A percentile compares a stretch with the other conserved stretches of the same genome.
These are phyloP conservation scores for Cryptotermes secundus DNA, from an alignment of 1,140 invertebrate genomes.

Conservation along the genomic window DNA sequence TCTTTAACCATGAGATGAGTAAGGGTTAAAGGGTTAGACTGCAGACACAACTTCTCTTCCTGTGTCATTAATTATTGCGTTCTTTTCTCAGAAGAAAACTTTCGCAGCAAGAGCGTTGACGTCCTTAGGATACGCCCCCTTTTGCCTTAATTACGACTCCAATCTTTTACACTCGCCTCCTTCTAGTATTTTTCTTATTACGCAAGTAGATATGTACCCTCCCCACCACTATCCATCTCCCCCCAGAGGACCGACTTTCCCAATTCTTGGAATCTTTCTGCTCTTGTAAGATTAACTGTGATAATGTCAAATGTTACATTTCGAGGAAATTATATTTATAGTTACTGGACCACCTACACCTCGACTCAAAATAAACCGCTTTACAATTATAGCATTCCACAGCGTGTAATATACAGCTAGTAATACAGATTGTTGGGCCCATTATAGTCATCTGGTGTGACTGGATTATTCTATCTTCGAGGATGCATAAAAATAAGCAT, in stretches of 20 bases:
- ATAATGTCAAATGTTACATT: slow-evolving; percentile 6
- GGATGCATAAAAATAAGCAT: no score
- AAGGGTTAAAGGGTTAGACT: background rate
- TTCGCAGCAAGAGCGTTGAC: slow-evolving; percentile 12
- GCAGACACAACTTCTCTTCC: background rate
- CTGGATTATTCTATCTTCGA: no score
- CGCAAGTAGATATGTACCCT: background rate
- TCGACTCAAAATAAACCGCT: background rate
- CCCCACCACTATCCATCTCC: background rate
- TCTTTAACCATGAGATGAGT: background rate
- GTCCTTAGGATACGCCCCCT: slow-evolving; percentile 17
- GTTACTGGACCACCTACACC: background rate
- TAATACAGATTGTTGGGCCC: no score
- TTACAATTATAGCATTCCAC: background rate
- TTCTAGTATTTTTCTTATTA: slow-evolving; percentile 9
- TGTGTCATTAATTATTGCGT: slow-evolving; percentile 7
- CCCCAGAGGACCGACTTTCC: background rate
- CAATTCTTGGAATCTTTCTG: background rate
- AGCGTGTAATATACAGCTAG: no score
- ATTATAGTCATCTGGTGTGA: no score
- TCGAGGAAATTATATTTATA: background rate
- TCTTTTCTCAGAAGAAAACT: slow-evolving; percentile 1
- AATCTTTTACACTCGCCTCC: slow-evolving; percentile 2
- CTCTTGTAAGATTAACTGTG: slow-evolving; percentile 16
- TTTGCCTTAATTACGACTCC: slow-evolving; percentile 12